Base-by-base conservation (phyloP, 2,113 vertebrate species). In the Otocyon megalotis region DNA sequence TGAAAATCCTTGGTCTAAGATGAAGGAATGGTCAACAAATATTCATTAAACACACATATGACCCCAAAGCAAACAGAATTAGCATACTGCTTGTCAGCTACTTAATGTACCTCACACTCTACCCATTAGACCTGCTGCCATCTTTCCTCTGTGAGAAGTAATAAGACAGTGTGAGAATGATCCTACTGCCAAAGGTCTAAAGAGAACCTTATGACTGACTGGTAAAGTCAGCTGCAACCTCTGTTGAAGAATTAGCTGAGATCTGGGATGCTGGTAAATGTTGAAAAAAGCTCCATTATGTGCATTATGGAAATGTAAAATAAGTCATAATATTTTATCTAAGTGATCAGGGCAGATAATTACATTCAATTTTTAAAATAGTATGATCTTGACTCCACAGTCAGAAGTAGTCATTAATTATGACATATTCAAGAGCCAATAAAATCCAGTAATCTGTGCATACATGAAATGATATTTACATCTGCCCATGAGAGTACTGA, bases 11-110 rank as follows among this genome's bases (percentile, higher is more conserved):
- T 82, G 22, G 19, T 89, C 26, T 32, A 43, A 83, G 53, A 48
- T 35, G 63, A 92, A 92, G 26, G 77, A 95, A 90, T 67, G 37
- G n/a, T 90, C 43, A 96, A 48, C 24, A 35, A 80, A 54, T 79
- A 97, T 62, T 81, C 71, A 85, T 82, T 81, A 74, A 63, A 72
- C 72, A 76, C 53, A 77, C 1, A 72, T 35, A 65, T 48, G 69
- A 82, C 12, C 26, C 60, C 54, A 58, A 76, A 58, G 76, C 28
- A 85, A 94, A 87, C 4, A 72, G n/a, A 77, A 79, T 0, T 69
- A 65, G 58, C 32, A 72, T 37, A 72, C 37, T 83, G 74, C n/a
- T 72, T 81, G 12, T 62, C 53, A 88, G 43, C 9, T 50, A 84
- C 56, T 88, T 50, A 62, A 82, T 60, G 74, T 85, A 67, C 74